Conservation (phyloP, 2,888 invertebrate species). For the Camponotus fellah region DNA sequence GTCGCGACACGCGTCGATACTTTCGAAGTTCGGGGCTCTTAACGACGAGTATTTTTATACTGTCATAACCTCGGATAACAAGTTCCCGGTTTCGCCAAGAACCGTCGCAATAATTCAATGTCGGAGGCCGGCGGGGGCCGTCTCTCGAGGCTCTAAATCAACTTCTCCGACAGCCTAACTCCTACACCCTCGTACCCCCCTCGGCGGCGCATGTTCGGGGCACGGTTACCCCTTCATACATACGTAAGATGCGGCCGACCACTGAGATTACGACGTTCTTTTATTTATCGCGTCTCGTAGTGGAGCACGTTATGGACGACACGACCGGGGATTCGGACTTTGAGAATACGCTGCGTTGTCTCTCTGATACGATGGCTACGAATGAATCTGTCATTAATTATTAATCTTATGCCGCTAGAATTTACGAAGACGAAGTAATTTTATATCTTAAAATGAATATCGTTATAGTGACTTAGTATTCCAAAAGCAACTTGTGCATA, state of each 20-base stretch:
- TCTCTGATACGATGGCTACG: constrained; percentile 59
- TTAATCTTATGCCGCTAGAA: not conserved
- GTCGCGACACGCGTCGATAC: constrained; percentile 30
- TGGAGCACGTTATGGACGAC: constrained; percentile 79
- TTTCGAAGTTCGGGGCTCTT: constrained; percentile 58
- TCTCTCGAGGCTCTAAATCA: constrained; percentile 83
- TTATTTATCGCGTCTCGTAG: constrained; percentile 79
- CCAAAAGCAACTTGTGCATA: not conserved
- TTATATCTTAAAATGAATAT: not conserved
- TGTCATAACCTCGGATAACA: constrained; percentile 81
- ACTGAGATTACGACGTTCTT: constrained; percentile 80
- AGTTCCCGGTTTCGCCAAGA: constrained; percentile 76
- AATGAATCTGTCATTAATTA: constrained; percentile 49
- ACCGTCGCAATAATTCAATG: constrained; percentile 82
- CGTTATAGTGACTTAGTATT: not conserved
- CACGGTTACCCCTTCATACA: constrained; percentile 70
- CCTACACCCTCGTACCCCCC: constrained; percentile 48
- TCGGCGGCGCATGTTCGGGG: constrained; percentile 52
- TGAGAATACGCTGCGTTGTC: constrained; percentile 58
- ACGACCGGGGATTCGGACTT: constrained; percentile 75
- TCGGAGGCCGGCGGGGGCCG: constrained; percentile 75
- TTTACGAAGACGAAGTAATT: not conserved
- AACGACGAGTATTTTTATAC: constrained; percentile 79
- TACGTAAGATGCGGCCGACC: constrained; percentile 74
- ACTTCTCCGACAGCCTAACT: constrained; percentile 77